Conservation (phyloP, 2,113 vertebrate species). For the Progne subis region DNA sequence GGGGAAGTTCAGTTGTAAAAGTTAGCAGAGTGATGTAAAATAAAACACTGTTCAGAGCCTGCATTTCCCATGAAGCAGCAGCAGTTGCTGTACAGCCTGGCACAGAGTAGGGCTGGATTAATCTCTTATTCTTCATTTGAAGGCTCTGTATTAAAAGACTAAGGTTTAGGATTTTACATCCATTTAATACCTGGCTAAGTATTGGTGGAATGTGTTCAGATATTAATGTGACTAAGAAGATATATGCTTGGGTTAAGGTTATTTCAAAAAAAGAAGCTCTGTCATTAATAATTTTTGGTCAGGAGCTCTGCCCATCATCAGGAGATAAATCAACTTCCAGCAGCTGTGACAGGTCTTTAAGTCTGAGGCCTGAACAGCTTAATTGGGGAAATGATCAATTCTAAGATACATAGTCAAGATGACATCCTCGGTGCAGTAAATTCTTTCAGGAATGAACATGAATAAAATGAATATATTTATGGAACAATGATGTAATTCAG, state of each 20-base stretch:
- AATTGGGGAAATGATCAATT: constrained; percentile 65
- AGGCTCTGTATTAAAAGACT: constrained; percentile 42
- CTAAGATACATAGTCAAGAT: constrained; percentile 53
- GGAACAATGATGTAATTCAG: constrained; percentile 70
- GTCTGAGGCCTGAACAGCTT: constrained; percentile 54
- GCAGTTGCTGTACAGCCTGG: background rate
- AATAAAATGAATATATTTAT: constrained; percentile 68
- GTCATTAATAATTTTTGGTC: constrained; percentile 68
- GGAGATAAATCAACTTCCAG: constrained; percentile 66
- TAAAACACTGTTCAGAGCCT: background rate
- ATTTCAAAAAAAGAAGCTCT: constrained; percentile 63
- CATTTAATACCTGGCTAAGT: constrained; percentile 55
- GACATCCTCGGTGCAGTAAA: constrained; percentile 41
- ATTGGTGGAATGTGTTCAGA: constrained; percentile 4
- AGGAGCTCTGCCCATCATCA: constrained; percentile 51
- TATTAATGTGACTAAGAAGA: constrained; percentile 68
- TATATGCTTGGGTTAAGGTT: constrained; percentile 65
- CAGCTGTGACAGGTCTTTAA: constrained; percentile 62
- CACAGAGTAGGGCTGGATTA: constrained; percentile 1
- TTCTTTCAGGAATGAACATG: constrained; percentile 52
- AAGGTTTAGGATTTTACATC: constrained; percentile 57
- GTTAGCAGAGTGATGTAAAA: background rate
- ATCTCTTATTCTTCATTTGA: constrained; percentile 51
- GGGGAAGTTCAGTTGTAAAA: rapidly evolving
- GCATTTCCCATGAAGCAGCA: background rate